Conservation (phyloP, 2,888 invertebrate genomes). For the Augiades crinisus region DNA sequence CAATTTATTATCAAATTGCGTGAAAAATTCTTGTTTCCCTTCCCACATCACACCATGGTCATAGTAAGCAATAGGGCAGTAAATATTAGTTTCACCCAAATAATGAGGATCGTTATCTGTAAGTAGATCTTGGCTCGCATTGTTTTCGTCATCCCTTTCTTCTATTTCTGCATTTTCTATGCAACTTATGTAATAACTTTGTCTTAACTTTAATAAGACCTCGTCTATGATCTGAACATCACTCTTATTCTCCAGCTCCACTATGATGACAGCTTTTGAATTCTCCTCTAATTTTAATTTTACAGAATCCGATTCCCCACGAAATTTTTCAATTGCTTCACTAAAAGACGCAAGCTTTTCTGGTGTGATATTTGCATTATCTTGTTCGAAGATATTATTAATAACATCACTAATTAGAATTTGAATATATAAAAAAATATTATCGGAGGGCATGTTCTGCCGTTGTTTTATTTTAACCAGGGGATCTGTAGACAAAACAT, state of each 20-base stretch:
- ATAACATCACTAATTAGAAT: constrained; percentile 45
- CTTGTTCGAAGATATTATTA: constrained; percentile 31
- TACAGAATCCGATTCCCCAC: constrained; percentile 61
- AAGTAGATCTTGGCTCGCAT: constrained; percentile 44
- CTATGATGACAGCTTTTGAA: constrained; percentile 57
- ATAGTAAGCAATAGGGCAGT: constrained; percentile 83
- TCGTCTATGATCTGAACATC: constrained; percentile 62
- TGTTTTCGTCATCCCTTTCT: constrained; percentile 45
- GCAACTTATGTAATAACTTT: constrained; percentile 51
- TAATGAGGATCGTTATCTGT: constrained; percentile 53
- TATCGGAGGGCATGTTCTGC: constrained; percentile 33
- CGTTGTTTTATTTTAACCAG: constrained; percentile 52
- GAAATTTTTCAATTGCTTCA: constrained; percentile 55
- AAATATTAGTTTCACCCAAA: constrained; percentile 81
- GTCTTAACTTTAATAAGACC: constrained; percentile 55
- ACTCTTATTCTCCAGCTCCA: constrained; percentile 69
- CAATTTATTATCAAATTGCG: constrained; percentile 76
- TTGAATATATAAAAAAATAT: constrained; percentile 39
- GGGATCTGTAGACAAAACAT: constrained; percentile 51
- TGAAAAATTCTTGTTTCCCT: constrained; percentile 80
- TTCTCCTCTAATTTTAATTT: constrained; percentile 65
- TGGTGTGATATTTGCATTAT: constrained; percentile 29
- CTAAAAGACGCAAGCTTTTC: constrained; percentile 41
- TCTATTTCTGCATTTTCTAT: constrained; percentile 50
- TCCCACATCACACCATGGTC: constrained; percentile 80